Base-by-base conservation (phyloP, 30 jellyfish, hydroid and myxozoan species). In the Pseudorhiza aurosa region DNA sequence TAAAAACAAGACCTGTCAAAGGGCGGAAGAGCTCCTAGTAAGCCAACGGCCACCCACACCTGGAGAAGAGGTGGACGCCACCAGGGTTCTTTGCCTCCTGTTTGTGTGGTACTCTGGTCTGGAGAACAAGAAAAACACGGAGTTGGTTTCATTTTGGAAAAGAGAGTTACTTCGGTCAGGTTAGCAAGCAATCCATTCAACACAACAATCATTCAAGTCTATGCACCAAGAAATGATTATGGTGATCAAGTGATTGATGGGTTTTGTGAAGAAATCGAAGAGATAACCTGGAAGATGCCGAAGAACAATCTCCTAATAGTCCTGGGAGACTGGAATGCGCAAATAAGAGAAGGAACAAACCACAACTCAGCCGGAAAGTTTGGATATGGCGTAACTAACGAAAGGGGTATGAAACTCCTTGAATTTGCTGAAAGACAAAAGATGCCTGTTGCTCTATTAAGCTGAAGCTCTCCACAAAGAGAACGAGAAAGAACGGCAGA, bases 151-250 rank as follows among this genome's bases (percentile, higher is more conserved):
- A 32, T 75, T 11, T 65, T n/a, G 43, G 73, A 53, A 29, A 75
- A 75, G 42, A 45, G 50, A 75, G 40, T 68, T 15, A 65, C 81
- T 28, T 75, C 81, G 30, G 25, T 75, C 25, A 28, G 58, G 32
- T 10, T 75, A 18, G 81, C 86, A 28, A 18, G 80, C 65, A 58
- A 33, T 36, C 88, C 88, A 36, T 18, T 75, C 51, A 75, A 75
- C 57, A 75, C 29, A n/a, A 75, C 68, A 24, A 44, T 75, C 21
- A 75, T 75, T 18, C 88, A 75, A 58, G 88, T 40, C 18, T 75
- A 75, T 58, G 88, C 88, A 58, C 88, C 81, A 57, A 75, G 83
- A 36, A 55, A 22, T 22, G 81, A 75, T 68, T 56, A 58, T 46
- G 65, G 58, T 12, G 88, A 56, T 24, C 51, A 75, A 21, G 42